Conservation (phyloP, 2,888 invertebrate species). For the Xanthorhoe designata region DNA sequence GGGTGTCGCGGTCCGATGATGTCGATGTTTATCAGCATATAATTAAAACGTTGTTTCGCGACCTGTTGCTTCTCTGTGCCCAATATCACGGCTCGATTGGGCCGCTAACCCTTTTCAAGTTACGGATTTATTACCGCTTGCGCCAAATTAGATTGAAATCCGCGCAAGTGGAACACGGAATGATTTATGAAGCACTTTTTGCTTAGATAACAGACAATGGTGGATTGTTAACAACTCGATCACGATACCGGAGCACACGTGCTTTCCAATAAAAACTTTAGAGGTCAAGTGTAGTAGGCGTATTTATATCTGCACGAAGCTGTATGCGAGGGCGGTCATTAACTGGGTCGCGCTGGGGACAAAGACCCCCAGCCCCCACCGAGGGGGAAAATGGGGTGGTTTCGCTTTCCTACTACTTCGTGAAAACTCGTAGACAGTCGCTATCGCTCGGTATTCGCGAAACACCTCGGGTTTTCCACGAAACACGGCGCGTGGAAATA, state of each 20-base stretch:
- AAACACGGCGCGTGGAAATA: constrained; percentile 50
- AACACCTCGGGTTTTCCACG: constrained; percentile 65
- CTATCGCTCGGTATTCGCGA: constrained; percentile 58
- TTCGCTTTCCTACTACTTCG: constrained; percentile 71
- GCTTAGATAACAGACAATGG: constrained; percentile 26
- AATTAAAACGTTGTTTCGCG: constrained; percentile 83
- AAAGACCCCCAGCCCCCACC: constrained; percentile 72
- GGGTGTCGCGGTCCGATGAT: constrained; percentile 78
- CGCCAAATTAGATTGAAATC: constrained; percentile 43
- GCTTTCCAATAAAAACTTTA: constrained; percentile 84
- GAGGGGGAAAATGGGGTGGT: constrained; percentile 70
- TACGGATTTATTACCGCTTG: constrained; percentile 58
- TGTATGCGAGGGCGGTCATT: constrained; percentile 82
- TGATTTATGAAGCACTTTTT: constrained; percentile 36
- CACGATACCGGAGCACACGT: constrained; percentile 73
- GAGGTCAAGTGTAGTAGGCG: constrained; percentile 86
- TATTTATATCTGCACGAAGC: constrained; percentile 84
- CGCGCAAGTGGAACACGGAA: constrained; percentile 29
- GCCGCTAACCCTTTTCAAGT: constrained; percentile 57
- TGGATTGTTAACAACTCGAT: constrained; percentile 74
- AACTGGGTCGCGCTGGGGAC: constrained; percentile 84
- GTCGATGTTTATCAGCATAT: constrained; percentile 79
- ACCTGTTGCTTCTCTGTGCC: constrained; percentile 78
- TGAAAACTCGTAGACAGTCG: constrained; percentile 54
- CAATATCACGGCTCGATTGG: constrained; percentile 56